phyloP scores from a whole-genome alignment of 1,140 invertebrate species.

The Bombus huntii region DNA sequence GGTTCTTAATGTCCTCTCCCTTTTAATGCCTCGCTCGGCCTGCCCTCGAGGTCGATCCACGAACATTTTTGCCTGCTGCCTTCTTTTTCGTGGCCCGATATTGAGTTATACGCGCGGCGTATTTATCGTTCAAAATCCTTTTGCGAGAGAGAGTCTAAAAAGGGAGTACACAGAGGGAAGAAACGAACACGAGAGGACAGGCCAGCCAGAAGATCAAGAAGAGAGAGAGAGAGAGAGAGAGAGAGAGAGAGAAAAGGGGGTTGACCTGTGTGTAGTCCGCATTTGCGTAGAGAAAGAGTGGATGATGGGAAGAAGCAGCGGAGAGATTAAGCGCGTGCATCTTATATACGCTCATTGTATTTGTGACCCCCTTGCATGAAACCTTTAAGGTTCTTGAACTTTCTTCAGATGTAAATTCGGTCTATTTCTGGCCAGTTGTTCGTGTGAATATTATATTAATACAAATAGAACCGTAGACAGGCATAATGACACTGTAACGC shows the following conservation, averaged over 20 bases:
- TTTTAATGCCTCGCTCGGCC: constrained; percentile 79
- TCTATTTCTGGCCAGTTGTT: background rate
- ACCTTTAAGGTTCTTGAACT: background rate
- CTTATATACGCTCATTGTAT: background rate
- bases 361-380: background rate
- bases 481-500: too few species aligned
- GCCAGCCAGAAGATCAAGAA: background rate
- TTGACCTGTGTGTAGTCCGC: constrained; percentile 6
- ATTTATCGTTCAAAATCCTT: constrained; percentile 79
- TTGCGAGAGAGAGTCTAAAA: constrained; percentile 40
- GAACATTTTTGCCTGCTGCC: constrained; percentile 79
- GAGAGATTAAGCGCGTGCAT: constrained; percentile 27
- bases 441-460: background rate
- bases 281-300: constrained; percentile 15
- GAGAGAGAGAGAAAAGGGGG: background rate
- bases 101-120: constrained; percentile 80
- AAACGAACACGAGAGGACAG: constrained; percentile 18
- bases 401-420: background rate
- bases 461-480: background rate
- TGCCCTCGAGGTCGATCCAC: constrained; percentile 81
- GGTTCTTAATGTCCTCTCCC: constrained; percentile 82
- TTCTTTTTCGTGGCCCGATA: constrained; percentile 77
- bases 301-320: constrained; percentile 13
- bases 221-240: background rate
- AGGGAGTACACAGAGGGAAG: constrained; percentile 30